Evolutionary conservation across 1,140 invertebrate species (phyloP), one percentile per base, ranked within the genome.

Genomic region (Muscidifurax raptorellus): DNA sequence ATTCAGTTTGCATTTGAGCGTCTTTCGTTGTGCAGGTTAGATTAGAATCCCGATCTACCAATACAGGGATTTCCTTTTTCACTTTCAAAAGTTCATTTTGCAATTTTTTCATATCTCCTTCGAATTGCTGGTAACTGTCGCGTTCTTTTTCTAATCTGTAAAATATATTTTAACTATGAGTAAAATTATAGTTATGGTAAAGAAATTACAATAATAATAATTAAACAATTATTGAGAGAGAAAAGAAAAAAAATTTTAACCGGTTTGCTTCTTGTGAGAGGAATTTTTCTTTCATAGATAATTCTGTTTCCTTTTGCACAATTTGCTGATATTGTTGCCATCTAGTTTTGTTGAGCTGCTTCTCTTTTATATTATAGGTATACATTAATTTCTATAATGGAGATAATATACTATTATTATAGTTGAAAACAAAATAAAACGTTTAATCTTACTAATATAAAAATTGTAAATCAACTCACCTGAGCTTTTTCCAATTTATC

Each of bases 401-500:
- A 4, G 84, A 32, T 47, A 84, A 79, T 72, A 86, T 77, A 76
- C 44, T 85, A 74, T 77, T 64, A 66, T 83, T 80, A n/a, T n/a
- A n/a, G n/a, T 66, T 22, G 5, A 0, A 59, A 59, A 18, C 3
- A 28, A 30, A 5, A 9, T 13, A 69, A 66, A 66, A 85, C 13
- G 28, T 22, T 52, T 22, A 40, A n/a, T 67, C 10, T 64, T 80
- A 86, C 22, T 22, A 69, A 82, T n/a, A 82, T 32, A 72, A 81
- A 36, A 36, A 5, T 69, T 4, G 66, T 40, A n/a, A 66, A 2
- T 22, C 0, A 71, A 75, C n/a, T 84, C 88, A 93, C 92, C 85
- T 93, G 91, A 32, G 88, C 90, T 74, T 92, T 86, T 64, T 89
- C 81, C 64, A 92, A 87, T 89, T 93, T 92, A 80, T 89, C 82